Base-by-base conservation (phyloP, 1,140 invertebrate genomes). In the Charaxes varanes region DNA sequence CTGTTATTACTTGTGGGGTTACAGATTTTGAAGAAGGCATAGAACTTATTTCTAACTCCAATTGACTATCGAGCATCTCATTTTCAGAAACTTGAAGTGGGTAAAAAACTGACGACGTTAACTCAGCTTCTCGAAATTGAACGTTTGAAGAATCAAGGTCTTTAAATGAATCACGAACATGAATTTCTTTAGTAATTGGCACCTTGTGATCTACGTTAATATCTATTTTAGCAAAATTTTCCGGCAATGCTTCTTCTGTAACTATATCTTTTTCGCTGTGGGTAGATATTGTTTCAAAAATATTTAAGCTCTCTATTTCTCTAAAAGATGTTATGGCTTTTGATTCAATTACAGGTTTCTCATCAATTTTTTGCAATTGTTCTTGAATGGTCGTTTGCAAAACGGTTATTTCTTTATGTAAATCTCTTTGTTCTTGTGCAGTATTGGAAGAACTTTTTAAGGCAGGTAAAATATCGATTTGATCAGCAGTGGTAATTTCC, bases 371-470 rank as follows among this genome's bases (percentile, higher is more conserved):
- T 43, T 56, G 26, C 21, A 68, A 22, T 37, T 73, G 63, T 45
- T 82, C 74, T 40, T 71, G 42, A 15, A 65, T 49, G 23, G 41
- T 66, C 8, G 67, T 62, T 61, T 82, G 65, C 10, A 65, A 36
- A n/a, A 79, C 41, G 12, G 58, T 62, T 50, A 82, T 53, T 63
- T 79, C 74, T 52, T 68, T 67, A 26, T 67, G 62, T 34, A 70
- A 52, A 36, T 65, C 62, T 55, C 49, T 58, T 35, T 57, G 41
- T 45, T 62, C 51, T 13, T 24, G 43, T n/a, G 72, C 64, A 19
- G 6, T 56, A 58, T 71, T 51, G n/a, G 27, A 16, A 19, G 47
- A 26, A 19, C 44, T 45, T 19, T 53, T 12, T 18, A 36, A n/a
- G 28, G 28, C 10, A 5, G 37, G 12, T 23, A 62, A 36, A 12